Conservation (phyloP, 2,888 invertebrate genomes). For the Thumatha senex region DNA sequence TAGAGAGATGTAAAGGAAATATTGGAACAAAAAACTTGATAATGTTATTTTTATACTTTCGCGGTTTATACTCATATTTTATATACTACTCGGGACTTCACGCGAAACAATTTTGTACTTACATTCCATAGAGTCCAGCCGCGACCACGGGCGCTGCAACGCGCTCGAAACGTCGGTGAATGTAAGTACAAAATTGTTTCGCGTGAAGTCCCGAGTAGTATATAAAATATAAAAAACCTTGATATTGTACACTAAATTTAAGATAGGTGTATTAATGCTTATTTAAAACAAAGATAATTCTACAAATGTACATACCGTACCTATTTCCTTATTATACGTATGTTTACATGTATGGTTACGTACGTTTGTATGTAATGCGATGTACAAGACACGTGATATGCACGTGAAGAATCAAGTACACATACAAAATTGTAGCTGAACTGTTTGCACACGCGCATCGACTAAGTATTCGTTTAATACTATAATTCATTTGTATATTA, state of each 20-base stretch:
- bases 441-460: slow-evolving; percentile 6
- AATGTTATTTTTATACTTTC: no score
- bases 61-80: no score
- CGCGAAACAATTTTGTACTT: no score
- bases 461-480: slow-evolving; percentile 6
- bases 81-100: no score
- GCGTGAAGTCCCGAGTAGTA: no score
- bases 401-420: slow-evolving; percentile 6
- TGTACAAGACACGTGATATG: slow-evolving; percentile 13
- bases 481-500: slow-evolving; percentile 12
- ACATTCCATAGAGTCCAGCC: no score
- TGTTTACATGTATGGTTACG: background rate
- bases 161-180: no score
- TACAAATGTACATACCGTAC: slow-evolving; percentile 7
- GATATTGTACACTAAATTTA: slow-evolving; percentile 15
- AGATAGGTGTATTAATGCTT: background rate
- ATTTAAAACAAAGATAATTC: slow-evolving; percentile 13
- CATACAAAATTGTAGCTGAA: background rate
- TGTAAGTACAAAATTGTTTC: no score
- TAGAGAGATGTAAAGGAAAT: no score
- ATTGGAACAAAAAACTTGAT: no score
- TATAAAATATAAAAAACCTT: no score
- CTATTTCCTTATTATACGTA: slow-evolving; percentile 7
- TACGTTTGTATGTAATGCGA: background rate
- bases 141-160: no score